phyloP scores from a whole-genome alignment of 2,888 invertebrate genomes.

The Nymphalis urticae region DNA sequence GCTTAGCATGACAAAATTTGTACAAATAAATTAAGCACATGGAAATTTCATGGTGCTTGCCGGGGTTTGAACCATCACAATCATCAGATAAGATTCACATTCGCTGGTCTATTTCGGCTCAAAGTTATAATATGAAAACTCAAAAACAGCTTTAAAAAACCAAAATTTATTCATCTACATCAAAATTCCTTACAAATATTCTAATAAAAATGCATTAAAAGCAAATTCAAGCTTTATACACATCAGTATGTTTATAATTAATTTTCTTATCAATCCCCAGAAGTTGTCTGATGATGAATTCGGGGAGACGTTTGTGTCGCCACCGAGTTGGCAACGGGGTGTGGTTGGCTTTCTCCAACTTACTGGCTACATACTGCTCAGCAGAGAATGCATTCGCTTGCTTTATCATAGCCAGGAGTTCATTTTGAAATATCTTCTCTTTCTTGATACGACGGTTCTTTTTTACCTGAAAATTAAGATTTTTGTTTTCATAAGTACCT shows the following conservation, averaged over 20 bases:
- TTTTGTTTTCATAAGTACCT: not conserved
- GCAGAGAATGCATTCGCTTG: slow-evolving; percentile 89
- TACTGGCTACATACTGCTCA: slow-evolving; percentile 85
- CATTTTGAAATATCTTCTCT: slow-evolving; percentile 89
- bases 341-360: slow-evolving; percentile 83
- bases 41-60: no score
- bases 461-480: slow-evolving; percentile 72
- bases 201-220: not conserved
- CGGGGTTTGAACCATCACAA: no score
- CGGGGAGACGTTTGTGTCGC: slow-evolving; percentile 85
- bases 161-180: slow-evolving; percentile 11
- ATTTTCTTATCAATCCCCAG: slow-evolving; percentile 82
- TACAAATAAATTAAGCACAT: no score
- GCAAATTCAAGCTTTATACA: slow-evolving; percentile 62
- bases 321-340: slow-evolving; percentile 80
- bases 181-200: not conserved
- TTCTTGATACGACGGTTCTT: slow-evolving; percentile 86
- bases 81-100: no score
- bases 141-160: not conserved
- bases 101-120: no score
- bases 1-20: no score
- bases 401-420: slow-evolving; percentile 85
- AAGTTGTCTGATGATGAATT: slow-evolving; percentile 85
- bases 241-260: slow-evolving; percentile 74
- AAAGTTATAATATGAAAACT: not conserved